phyloP scores from a whole-genome alignment of 2,797 vertebrate species.

The Anabas testudineus region DNA sequence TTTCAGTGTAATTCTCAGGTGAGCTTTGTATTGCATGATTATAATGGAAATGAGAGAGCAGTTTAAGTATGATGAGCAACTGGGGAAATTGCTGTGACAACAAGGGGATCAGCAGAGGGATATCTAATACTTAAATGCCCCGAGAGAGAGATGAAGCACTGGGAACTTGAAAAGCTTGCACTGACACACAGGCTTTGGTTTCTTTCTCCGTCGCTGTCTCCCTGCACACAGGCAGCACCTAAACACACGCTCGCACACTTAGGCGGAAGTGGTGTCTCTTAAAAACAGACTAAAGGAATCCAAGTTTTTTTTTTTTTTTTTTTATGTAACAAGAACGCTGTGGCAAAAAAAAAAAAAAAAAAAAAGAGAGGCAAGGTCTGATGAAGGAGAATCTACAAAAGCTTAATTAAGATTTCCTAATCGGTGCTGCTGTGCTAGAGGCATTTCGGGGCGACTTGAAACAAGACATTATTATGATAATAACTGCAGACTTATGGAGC shows the following conservation, averaged over 20 bases:
- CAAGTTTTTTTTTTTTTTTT: slow-evolving; percentile 23
- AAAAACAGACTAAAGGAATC: slow-evolving; percentile 62
- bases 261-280: slow-evolving; percentile 51
- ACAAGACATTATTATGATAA: slow-evolving; percentile 84
- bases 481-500: slow-evolving; percentile 76
- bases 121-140: slow-evolving; percentile 81
- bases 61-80: slow-evolving; percentile 84
- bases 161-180: slow-evolving; percentile 75
- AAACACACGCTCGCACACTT: slow-evolving; percentile 32
- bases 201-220: slow-evolving; percentile 47
- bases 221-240: slow-evolving; percentile 22
- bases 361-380: slow-evolving; percentile 77
- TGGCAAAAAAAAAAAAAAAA: slow-evolving; percentile 33
- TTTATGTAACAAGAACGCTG: slow-evolving; percentile 43
- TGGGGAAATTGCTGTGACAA: slow-evolving; percentile 83
- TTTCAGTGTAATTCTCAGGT: slow-evolving; percentile 77
- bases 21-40: slow-evolving; percentile 77
- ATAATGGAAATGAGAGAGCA: slow-evolving; percentile 80
- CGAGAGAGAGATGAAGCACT: slow-evolving; percentile 76
- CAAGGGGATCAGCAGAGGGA: slow-evolving; percentile 78
- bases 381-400: slow-evolving; percentile 84
- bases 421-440: slow-evolving; percentile 78
- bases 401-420: slow-evolving; percentile 86
- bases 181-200: slow-evolving; percentile 73
- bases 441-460: slow-evolving; percentile 80